phyloP scores from a whole-genome alignment of 1,140 invertebrate genomes.

The Frieseomelitta varia region DNA sequence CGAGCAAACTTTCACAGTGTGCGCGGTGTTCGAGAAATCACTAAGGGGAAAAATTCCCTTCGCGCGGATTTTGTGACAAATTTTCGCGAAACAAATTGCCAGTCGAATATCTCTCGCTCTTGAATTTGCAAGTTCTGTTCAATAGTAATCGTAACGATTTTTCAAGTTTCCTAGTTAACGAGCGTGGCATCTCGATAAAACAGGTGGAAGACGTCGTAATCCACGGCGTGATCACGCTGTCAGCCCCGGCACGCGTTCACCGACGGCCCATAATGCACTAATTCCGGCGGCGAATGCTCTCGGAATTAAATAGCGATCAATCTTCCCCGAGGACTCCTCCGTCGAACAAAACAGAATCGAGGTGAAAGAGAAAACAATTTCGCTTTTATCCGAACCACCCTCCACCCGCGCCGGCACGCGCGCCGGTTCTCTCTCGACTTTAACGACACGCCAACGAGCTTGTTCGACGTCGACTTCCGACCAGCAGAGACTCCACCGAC shows the following conservation, averaged over 20 bases:
- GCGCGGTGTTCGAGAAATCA: too few species aligned
- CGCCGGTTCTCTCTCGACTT: neutral
- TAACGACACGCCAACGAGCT: conserved; percentile 61
- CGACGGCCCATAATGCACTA: neutral
- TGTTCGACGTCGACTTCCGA: conserved; percentile 45
- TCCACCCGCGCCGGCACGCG: neutral
- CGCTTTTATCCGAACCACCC: conserved; percentile 30
- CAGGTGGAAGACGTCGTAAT: neutral
- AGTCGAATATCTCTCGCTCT: too few species aligned
- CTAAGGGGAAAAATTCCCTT: neutral
- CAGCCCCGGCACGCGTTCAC: neutral
- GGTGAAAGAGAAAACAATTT: conserved; percentile 52
- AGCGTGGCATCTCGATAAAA: neutral
- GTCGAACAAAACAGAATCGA: conserved; percentile 7
- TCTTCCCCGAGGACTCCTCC: neutral
- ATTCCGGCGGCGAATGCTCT: conserved; percentile 23
- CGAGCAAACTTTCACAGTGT: neutral
- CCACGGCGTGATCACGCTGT: neutral
- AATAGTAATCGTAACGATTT: too few species aligned
- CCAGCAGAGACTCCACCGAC: conserved; percentile 56
- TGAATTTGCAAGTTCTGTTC: too few species aligned
- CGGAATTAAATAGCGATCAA: conserved; percentile 45
- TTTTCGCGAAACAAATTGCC: too few species aligned
- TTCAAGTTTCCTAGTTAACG: neutral
- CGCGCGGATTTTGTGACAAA: too few species aligned